Base-by-base conservation (phyloP, 2,888 invertebrate species). In the Zygogramma bicolorata region DNA sequence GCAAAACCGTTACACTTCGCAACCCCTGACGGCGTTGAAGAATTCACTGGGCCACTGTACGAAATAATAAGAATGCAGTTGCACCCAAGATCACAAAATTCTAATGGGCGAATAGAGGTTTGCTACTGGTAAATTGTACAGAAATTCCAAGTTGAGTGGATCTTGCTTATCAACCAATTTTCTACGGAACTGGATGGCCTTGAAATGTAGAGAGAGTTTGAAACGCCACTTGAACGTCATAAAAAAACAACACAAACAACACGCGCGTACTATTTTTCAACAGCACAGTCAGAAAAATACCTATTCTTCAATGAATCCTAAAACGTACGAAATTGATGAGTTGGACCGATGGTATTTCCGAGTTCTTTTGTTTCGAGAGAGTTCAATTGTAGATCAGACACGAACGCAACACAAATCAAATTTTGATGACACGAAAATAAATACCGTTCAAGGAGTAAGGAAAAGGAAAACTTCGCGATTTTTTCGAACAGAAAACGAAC, bases 1-100 rank as follows among this genome's bases (percentile, higher is more conserved):
- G 66, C 67, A 58, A 31, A 71, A 65, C 61, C 68, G 22, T 66
- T 58, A 61, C 62, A 46, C 20, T 57, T 31, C 42, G 34, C 40
- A 46, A 49, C 66, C 65, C 70, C 42, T 31, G 60, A 34, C 27
- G 20, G 18, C 22, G 42, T 20, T 31, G 58, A 73, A 40, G 42
- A 71, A 63, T 70, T 65, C 68, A 70, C 70, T 74, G 77, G 71
- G 63, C 73, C 70, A 69, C 75, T 75, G 18, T 63, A 68, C n/a
- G 15, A 65, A 62, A 59, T 53, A n/a, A 27, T 62, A 73, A 76
- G 71, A 72, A 72, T 75, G 70, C 74, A 71, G 71, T 75, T 75
- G 67, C 75, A 73, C 66, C 65, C 66, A 49, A 40, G 49, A 46
- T 34, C 42, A 63, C 63, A n/a, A 53, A 25, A 27, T 25, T 53